Base-by-base conservation (phyloP, 2,113 vertebrate genomes). In the Xiphias gladius region DNA sequence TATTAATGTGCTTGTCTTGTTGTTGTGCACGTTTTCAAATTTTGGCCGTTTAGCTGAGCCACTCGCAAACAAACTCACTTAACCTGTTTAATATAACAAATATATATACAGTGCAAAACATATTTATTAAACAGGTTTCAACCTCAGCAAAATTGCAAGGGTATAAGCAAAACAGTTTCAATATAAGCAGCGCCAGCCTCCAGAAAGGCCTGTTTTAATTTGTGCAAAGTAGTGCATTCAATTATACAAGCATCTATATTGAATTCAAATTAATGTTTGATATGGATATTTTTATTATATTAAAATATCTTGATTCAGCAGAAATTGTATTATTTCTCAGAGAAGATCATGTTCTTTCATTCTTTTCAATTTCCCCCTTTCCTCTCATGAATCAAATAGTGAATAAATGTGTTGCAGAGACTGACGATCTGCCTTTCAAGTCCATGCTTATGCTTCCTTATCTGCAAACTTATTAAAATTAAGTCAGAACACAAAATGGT, bases 401-500 rank as follows among this genome's bases (percentile, higher is more conserved):
- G 85, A 90, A 75, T 82, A 77, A 89, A 87, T 90, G 91, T 85
- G 86, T 90, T 82, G 78, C 89, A 62, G 74, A 73, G 82, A 83
- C 88, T 71, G 71, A 43, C 91, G 65, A 86, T 93, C 90, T 74
- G 89, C 86, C 89, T 88, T 87, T 92, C 77, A 91, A 88, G 80
- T 85, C 81, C 61, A n/a, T 75, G 88, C 91, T 87, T 89, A 85
- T 81, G 89, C 89, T 86, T 91, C 79, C 92, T 95, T 95, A 95
- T 94, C 93, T 77, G 65, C 85, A 88, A 90, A 91, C 92, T 89
- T 90, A 95, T 94, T 94, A 93, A 93, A 94, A 93, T 93, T 75
- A 92, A 95, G 90, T 95, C 89, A 69, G 91, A 93, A 94, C 92
- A 94, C 90, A 91, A 92, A 95, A 94, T 86, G 89, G 92, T 94